Evolutionary conservation across 2,797 vertebrate species (phyloP).

Genomic region (Falco rusticolus): DNA sequence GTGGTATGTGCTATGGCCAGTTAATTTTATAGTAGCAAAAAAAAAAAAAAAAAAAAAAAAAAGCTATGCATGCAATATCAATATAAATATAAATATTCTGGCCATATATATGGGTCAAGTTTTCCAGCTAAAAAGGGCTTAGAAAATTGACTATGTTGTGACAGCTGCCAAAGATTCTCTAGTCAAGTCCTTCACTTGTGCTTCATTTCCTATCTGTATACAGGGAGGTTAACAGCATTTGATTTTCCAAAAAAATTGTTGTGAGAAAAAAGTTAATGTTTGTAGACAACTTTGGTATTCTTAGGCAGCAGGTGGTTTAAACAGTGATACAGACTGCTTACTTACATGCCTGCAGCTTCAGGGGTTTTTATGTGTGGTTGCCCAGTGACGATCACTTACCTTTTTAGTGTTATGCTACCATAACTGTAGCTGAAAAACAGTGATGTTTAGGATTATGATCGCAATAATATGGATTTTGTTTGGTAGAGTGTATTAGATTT

Average conservation of each 20-base stretch:
- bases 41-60: not conserved
- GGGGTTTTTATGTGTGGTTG: not conserved
- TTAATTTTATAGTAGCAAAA: not conserved
- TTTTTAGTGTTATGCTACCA: not conserved
- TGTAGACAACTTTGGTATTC: not conserved
- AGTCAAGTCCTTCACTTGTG: not conserved
- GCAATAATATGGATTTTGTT: not conserved
- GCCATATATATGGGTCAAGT: not conserved
- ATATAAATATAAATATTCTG: not conserved
- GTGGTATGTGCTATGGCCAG: rapidly evolving
- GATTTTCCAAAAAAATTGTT: too few species aligned
- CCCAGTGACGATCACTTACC: not conserved
- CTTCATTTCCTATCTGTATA: not conserved
- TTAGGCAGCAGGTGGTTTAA: not conserved
- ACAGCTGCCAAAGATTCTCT: not conserved
- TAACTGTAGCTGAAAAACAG: not conserved
- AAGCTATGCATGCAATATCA: not conserved
- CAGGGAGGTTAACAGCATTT: not conserved
- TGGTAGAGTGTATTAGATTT: not conserved
- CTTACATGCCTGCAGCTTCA: not conserved
- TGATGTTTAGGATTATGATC: not conserved
- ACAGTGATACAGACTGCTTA: not conserved
- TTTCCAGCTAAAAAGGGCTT: not conserved
- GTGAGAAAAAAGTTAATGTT: not conserved
- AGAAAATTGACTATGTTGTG: not conserved